Base-by-base conservation (phyloP, 2,797 vertebrate genomes). In the Aselliscus stoliczkanus region DNA sequence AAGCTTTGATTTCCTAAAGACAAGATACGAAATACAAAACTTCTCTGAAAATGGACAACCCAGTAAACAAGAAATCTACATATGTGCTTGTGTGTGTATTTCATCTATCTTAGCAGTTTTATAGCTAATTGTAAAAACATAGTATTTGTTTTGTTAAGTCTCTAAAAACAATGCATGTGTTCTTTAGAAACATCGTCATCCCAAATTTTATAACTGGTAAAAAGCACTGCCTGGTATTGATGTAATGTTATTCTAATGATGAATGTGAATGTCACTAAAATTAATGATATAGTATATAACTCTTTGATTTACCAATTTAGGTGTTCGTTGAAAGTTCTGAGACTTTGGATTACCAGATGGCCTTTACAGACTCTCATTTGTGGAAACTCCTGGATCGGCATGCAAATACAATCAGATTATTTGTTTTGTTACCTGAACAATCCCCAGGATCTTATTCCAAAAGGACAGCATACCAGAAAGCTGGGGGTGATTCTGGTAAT, bases 371-470 rank as follows among this genome's bases (percentile, higher is more conserved):
- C 93, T 99, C 99, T 11, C 98, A 99, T 87, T 98, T 99, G 86
- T 99, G 99, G 99, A 99, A 99, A 97, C 99, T 99, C 44, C 96
- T 99, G 98, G 99, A 99, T 98, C 99, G 99, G 62, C 99, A 99
- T 9, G 99, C 99, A 50, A 99, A 99, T 98, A 99, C 99, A 12
- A 99, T 99, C 98, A 98, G 99, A 88, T 99, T 99, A 6, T 98
- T 99, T 95, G 98, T 99, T 92, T 99, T 99, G 3, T 98, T 99
- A 88, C 99, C 99, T 17, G 99, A 99, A 97, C 99, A 99, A 93
- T 99, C 99, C 18, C 99, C 99, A 72, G 99, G 98, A 34, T 99
- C 99, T 80, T 98, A 99, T 64, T 98, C 98, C 82, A 98, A 98
- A 97, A 99, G 99, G 98, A 99, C 98, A 97, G 97, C 98, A 96